Base-by-base conservation (phyloP, 1,140 invertebrate species). In the Calephelis virginiensis region DNA sequence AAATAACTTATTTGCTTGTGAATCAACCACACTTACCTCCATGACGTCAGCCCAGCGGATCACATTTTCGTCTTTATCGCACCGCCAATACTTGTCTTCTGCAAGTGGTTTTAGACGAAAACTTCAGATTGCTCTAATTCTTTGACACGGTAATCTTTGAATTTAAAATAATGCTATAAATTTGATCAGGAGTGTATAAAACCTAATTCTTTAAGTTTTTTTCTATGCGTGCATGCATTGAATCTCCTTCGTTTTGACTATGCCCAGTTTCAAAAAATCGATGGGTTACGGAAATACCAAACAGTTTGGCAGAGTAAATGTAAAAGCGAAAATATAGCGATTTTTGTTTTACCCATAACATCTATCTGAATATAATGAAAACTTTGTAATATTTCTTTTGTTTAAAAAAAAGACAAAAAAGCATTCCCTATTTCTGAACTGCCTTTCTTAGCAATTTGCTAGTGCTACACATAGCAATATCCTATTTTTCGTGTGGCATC, bases 381-480 rank as follows among this genome's bases (percentile, higher is more conserved):
- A 28, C 28, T 28, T 64, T 17, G 47, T 49, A 68, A 61, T 48
- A 37, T 37, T 43, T 64, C 68, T 53, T 48, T 45, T 56, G 49
- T 17, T 45, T 65, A 59, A 46, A 65, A 59, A 12, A 59, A 59
- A 5, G 8, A 9, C 12, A 65, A 64, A n/a, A 71, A 66, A 48
- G 61, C 61, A 61, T 71, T 73, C 5, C 62, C 66, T 45, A 76
- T 70, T 66, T 73, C 71, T 49, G 17, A 63, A n/a, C 43, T 47
- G 1, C 67, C 72, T 65, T 66, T 67, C 66, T 70, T 71, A 6
- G 66, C 75, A 7, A 67, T 61, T 13, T 53, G 49, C 10, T 48
- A 40, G 46, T 71, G 65, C 72, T 68, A 74, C 11, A 74, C 66
- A 59, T 76, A 76, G 14, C 75, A 76, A 48, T 63, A 62, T 4